A percentile compares a stretch with the other conserved stretches of the same genome.
Conservation (phyloP, 2,888 invertebrate genomes). For the Globia sparganii region DNA sequence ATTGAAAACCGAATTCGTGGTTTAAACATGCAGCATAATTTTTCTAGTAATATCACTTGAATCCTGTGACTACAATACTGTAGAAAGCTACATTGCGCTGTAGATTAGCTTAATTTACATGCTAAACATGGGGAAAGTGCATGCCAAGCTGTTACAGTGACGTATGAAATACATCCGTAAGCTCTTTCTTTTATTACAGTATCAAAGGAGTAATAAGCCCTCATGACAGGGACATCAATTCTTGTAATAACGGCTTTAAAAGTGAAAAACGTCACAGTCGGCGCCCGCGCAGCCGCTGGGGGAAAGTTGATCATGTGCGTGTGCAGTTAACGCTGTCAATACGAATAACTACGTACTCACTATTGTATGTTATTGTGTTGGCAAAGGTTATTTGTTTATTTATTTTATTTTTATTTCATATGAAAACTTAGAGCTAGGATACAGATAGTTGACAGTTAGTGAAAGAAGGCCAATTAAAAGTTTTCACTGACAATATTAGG, state of each 20-base stretch:
- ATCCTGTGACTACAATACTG: not conserved
- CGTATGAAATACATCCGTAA: constrained; percentile 6
- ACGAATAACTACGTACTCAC: constrained; percentile 47
- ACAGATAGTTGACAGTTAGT: no score
- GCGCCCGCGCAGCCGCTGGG: constrained; percentile 48
- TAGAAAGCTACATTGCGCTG: not conserved
- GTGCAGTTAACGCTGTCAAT: constrained; percentile 58
- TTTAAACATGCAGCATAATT: not conserved
- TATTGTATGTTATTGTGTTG: constrained; percentile 52
- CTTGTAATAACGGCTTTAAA: constrained; percentile 64
- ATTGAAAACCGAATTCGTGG: not conserved
- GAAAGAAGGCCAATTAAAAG: no score
- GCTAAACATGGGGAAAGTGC: constrained; percentile 14
- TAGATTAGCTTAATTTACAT: not conserved
- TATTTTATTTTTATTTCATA: no score
- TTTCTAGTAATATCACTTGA: not conserved
- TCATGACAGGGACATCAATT: constrained; percentile 59
- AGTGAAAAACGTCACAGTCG: constrained; percentile 69
- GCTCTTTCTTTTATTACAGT: constrained; percentile 39
- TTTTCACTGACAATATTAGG: no score
- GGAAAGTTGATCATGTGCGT: constrained; percentile 66
- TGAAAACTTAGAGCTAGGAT: no score
- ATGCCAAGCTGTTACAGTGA: not conserved
- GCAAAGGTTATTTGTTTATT: constrained; percentile 23
- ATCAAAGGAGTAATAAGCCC: constrained; percentile 48